Conservation (phyloP, 2,797 vertebrate genomes). For the Setipinna tenuifilis region DNA sequence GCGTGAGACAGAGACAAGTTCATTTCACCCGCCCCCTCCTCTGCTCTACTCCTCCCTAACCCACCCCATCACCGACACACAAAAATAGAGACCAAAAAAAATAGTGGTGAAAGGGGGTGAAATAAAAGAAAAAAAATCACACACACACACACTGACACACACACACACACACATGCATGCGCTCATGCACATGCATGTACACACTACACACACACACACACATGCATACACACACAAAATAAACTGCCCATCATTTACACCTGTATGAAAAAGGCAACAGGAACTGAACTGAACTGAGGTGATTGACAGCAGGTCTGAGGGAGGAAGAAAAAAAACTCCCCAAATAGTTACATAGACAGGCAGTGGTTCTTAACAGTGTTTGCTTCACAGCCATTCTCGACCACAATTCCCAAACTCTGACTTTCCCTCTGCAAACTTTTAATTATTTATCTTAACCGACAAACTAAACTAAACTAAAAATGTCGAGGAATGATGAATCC, state of each 20-base stretch:
- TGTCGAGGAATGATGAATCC: slow-evolving; percentile 6
- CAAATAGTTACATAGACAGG: not conserved
- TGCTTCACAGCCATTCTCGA: slow-evolving; percentile 5
- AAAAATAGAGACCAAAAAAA: not conserved
- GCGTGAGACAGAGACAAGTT: slow-evolving; percentile 15
- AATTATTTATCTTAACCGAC: not conserved
- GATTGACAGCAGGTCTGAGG: not conserved
- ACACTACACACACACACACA: not conserved
- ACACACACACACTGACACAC: too few species aligned
- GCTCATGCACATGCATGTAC: not conserved
- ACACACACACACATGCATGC: not conserved
- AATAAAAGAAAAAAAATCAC: not conserved
- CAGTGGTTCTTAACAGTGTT: not conserved
- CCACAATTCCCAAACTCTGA: not conserved
- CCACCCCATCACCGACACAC: not conserved
- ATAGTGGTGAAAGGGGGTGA: not conserved
- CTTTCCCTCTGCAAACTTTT: not conserved
- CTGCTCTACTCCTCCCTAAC: not conserved
- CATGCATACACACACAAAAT: not conserved
- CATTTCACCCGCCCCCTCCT: not conserved
- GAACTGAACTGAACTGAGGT: not conserved
- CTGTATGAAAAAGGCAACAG: not conserved
- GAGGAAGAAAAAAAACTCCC: not conserved
- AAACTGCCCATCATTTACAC: not conserved
- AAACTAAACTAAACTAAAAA: slow-evolving; percentile 11